Evolutionary conservation across 1,140 invertebrate species (phyloP), one percentile per base, ranked within the genome.

Genomic region (Drosophila truncata): DNA sequence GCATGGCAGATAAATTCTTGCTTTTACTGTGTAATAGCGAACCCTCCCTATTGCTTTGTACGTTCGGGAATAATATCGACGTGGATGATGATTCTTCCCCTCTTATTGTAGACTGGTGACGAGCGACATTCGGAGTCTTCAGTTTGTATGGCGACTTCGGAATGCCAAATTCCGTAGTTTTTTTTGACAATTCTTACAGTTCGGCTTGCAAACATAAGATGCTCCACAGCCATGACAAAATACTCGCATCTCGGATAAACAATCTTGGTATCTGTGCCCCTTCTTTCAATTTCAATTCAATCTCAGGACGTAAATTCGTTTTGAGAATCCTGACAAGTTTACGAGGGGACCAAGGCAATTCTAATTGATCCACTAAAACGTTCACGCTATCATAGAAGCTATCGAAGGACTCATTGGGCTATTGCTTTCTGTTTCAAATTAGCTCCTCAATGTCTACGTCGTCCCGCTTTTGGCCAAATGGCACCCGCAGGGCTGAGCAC

Each of bases 261-360:
- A 41, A n/a, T 41, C 39, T 35, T 42, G 42, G 5, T 44, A 55
- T 23, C 33, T 9, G 31, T 55, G 52, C 0, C 52, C 52, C n/a
- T 54, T 16, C n/a, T 23, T 35, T 25, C 31, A 11, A 5, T n/a
- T n/a, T n/a, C 50, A 54, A 33, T 54, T 52, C 18, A 23, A 55
- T 55, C n/a, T 55, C 52, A 7, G 13, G 18, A 10, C 52, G 9
- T 6, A 55, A 31, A 35, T 35, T 54, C 4, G 14, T 54, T 29
- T 55, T 55, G 13, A 39, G 23, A 37, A 35, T 41, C 9, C 35
- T 6, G 13, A n/a, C 23, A 41, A 57, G 20, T 18, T n/a, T n/a
- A n/a, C n/a, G n/a, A n/a, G n/a, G n/a, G n/a, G n/a, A n/a, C n/a
- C 18, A 42, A 20, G 4, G 18, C 4, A 11, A 5, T 18, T 42